Base-by-base conservation (phyloP, 2,888 invertebrate genomes). In the Nephrocerus scutellatus region DNA sequence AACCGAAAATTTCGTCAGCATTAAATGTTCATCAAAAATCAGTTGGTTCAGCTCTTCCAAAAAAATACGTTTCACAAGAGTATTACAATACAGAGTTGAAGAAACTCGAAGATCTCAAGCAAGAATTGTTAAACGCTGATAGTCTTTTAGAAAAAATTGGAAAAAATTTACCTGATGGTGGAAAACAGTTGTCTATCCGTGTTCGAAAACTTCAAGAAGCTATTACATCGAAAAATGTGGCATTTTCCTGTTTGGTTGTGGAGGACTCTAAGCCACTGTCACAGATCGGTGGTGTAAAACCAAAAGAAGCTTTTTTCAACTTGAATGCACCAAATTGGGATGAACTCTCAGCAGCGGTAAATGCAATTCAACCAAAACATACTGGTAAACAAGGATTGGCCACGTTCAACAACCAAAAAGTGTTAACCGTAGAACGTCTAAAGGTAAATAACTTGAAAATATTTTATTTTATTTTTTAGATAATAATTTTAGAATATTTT, bases 381-480 rank as follows among this genome's bases (percentile, higher is more conserved):
- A 66, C 63, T 0, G 68, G 69, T 3, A 52, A 60, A 46, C 40
- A 60, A 70, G 85, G 84, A 2, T 68, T 84, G 70, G 72, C 76
- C 22, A 84, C 80, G 0, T 79, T 80, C 50, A 73, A 80, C 55
- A 73, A 73, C 3, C 81, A 85, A 54, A 78, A 81, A 44, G 69
- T 74, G 7, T 56, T 85, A 19, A 87, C 86, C 3, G 64, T 82
- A 38, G 84, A 87, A 26, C 74, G 82, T 5, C 68, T 89, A 3
- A 75, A 82, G 48, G 66, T 66, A 26, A 22, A 23, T 19, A 34
- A 16, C 20, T 25, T 16, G n/a, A 21, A 22, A 26, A 30, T 29
- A 18, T 13, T 31, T 30, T 37, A 21, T 13, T 8, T 16, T 13
- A 14, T 16, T 22, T 12, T n/a, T 22, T 25, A 10, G 18, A 33